Evolutionary conservation across 2,797 vertebrate genomes (phyloP), one percentile per base, ranked within the genome.

Genomic region (Nannoperca australis): DNA sequence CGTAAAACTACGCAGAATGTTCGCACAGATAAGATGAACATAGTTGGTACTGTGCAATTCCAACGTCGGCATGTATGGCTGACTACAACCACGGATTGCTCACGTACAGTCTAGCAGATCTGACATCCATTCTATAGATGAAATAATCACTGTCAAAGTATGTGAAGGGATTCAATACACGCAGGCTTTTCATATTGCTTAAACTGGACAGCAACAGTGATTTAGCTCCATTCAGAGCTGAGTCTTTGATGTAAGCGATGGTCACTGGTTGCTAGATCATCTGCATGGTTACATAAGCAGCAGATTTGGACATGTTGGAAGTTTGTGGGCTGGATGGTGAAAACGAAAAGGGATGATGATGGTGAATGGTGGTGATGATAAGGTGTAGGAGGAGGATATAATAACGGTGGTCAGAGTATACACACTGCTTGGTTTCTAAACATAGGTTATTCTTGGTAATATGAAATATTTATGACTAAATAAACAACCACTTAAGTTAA

Each of bases 251-350:
- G 62, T 2, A 7, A 70, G 59, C 50, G 17, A 32, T 51, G 80
- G 22, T 64, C 81, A 66, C 85, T 66, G 79, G 36, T 76, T 84
- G 81, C 69, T 86, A 68, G 78, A 88, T 82, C 83, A 73, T 89
- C 88, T 84, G 88, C 89, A 85, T 56, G 87, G 88, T 94, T 94
- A 93, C 88, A 87, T 93, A 93, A 93, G 71, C 65, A 3, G 81
- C 86, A 72, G 77, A 90, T 90, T 84, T 91, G 86, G 81, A 87
- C 79, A 76, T 78, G 78, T 70, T 91, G 89, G 85, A 90, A 91
- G 86, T 88, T 89, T 88, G 87, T 91, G 85, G 86, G 87, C 81
- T 75, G 89, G 66, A 54, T 51, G 27, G 73, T 42, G 5, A 38
- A 63, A 76, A 67, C 0, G 10, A 68, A 47, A 18, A 18, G 34